Conservation (phyloP, 2,888 invertebrate genomes). For the Chorisops tibialis region DNA sequence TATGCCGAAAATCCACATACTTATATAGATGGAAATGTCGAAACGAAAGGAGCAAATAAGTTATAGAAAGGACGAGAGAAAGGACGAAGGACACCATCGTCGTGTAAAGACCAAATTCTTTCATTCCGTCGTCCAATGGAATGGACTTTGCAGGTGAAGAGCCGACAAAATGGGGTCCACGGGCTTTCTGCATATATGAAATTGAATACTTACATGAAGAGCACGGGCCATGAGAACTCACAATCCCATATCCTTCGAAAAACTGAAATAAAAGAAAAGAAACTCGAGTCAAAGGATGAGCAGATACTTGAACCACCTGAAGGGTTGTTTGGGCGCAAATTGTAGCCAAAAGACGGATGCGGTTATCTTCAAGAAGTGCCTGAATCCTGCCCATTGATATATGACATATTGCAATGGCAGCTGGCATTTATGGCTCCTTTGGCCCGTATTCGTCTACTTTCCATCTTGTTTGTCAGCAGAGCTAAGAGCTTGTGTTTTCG, state of each 20-base stretch:
- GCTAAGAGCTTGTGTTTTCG: not conserved
- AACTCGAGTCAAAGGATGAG: not conserved
- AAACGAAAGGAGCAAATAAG: constrained; percentile 26
- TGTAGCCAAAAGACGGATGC: not conserved
- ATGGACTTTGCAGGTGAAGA: not conserved
- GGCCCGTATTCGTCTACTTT: constrained; percentile 3
- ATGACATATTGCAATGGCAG: constrained; percentile 32
- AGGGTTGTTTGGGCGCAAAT: not conserved
- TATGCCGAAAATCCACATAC: not conserved
- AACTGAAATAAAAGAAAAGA: not conserved
- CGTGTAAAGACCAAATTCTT: not conserved
- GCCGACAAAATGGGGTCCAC: constrained; percentile 16
- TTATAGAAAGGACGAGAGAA: constrained; percentile 23
- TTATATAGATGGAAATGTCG: not conserved
- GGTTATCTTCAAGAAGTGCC: constrained; percentile 1
- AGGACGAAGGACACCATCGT: constrained; percentile 6
- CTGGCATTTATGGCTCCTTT: constrained; percentile 31
- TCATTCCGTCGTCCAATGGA: not conserved
- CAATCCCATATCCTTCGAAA: constrained; percentile 2
- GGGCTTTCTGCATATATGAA: constrained; percentile 24
- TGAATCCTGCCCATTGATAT: constrained; percentile 29
- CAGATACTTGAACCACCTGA: not conserved
- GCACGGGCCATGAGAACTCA: not conserved
- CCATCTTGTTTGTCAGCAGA: constrained; percentile 6
- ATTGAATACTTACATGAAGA: constrained; percentile 2